A percentile compares a stretch with the other conserved stretches of the same genome.
phyloP scores from a whole-genome alignment of 2,888 invertebrate genomes.

The Drosophila fungiperda region DNA sequence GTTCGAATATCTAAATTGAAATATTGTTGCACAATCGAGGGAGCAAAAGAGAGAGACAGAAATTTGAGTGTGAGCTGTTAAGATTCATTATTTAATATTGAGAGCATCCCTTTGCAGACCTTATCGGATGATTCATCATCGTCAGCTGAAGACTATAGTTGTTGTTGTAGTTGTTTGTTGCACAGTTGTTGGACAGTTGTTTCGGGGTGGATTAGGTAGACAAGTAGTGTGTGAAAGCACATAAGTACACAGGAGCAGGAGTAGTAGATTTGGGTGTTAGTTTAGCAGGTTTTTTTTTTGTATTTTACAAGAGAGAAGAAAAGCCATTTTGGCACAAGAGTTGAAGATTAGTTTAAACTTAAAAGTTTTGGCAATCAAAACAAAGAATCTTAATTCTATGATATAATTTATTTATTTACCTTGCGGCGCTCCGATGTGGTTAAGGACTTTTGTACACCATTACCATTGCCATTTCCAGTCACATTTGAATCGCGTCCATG shows the following conservation, averaged over 20 bases:
- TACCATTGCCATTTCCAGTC: conserved; percentile 73
- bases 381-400: not conserved
- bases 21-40: not conserved
- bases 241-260: conserved; percentile 39
- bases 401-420: conserved; percentile 81
- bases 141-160: conserved; percentile 82
- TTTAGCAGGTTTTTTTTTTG: conserved; percentile 34
- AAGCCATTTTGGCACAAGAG: conserved; percentile 60
- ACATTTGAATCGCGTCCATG: conserved; percentile 48
- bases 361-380: conserved; percentile 10
- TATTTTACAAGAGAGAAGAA: conserved; percentile 36
- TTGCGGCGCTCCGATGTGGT: conserved; percentile 93
- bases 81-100: not conserved
- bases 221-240: conserved; percentile 40
- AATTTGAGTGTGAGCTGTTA: conserved; percentile 1
- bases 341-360: conserved; percentile 46
- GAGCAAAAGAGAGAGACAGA: not conserved
- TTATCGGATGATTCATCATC: conserved; percentile 85
- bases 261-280: conserved; percentile 51
- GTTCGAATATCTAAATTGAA: conserved; percentile 82
- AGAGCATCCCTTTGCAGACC: conserved; percentile 73
- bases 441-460: conserved; percentile 89
- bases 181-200: conserved; percentile 31
- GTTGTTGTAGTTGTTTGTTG: conserved; percentile 35
- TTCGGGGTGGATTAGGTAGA: conserved; percentile 36